Conservation (phyloP, 2,797 vertebrate genomes). For the Hipposideros larvatus region DNA sequence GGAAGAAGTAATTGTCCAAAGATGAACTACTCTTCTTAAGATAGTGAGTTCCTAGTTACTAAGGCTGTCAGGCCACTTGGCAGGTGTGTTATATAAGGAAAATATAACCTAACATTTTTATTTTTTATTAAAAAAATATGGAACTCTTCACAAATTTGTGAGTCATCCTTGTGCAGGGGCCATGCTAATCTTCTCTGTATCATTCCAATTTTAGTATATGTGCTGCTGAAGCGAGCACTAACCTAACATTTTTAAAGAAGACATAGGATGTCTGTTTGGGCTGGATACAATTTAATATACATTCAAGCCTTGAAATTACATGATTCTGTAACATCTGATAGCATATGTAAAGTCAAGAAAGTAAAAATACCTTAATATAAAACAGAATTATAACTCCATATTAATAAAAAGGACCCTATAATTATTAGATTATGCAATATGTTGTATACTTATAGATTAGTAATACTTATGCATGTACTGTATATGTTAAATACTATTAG, state of each 20-base stretch:
- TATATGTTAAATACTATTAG: neutral
- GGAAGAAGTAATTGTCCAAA: neutral
- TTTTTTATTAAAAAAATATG: no score
- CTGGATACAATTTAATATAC: neutral
- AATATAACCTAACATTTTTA: neutral
- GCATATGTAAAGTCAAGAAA: neutral
- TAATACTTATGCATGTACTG: neutral
- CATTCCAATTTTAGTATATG: no score
- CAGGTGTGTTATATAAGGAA: neutral
- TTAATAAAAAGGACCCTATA: neutral
- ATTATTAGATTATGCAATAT: neutral
- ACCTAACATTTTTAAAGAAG: neutral
- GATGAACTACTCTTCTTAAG: neutral
- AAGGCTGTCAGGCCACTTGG: neutral
- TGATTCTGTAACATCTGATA: neutral
- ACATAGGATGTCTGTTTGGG: neutral
- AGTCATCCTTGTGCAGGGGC: no score
- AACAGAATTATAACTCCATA: neutral
- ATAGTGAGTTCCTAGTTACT: neutral
- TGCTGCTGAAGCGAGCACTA: no score
- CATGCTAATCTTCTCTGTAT: no score
- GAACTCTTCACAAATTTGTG: no score
- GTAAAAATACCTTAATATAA: neutral
- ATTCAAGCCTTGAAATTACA: neutral
- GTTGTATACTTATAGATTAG: neutral